These are phyloP conservation scores for Perca flavescens DNA, from an alignment of 2,113 vertebrate genomes.

Conservation along the genomic window DNA sequence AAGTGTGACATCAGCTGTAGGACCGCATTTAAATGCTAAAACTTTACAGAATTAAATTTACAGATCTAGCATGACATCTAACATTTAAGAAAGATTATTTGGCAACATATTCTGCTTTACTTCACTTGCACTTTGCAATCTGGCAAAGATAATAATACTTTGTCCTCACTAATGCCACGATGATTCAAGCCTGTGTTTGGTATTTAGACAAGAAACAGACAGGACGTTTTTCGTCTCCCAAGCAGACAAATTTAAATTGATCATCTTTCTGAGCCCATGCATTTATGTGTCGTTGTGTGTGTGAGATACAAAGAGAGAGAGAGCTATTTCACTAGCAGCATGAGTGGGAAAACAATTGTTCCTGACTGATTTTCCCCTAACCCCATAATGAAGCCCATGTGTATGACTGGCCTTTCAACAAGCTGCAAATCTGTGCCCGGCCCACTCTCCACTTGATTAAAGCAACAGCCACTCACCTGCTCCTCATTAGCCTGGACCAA, in stretches of 20 bases:
- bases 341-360: slow-evolving; percentile 88
- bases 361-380: slow-evolving; percentile 86
- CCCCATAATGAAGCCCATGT: slow-evolving; percentile 87
- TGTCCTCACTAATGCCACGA: slow-evolving; percentile 26
- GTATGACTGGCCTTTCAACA: slow-evolving; percentile 84
- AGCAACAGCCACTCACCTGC: slow-evolving; percentile 85
- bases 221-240: slow-evolving; percentile 15
- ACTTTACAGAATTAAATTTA: not conserved
- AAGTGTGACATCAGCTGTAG: not conserved
- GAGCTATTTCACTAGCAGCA: slow-evolving; percentile 76
- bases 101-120: slow-evolving; percentile 1
- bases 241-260: slow-evolving; percentile 63
- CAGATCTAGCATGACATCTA: not conserved
- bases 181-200: slow-evolving; percentile 16
- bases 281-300: slow-evolving; percentile 27
- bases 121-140: slow-evolving; percentile 20
- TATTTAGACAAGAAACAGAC: slow-evolving; percentile 20
- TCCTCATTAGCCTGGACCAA: slow-evolving; percentile 83
- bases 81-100: slow-evolving; percentile 3
- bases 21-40: not conserved
- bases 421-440: slow-evolving; percentile 83
- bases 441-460: slow-evolving; percentile 86
- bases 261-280: slow-evolving; percentile 50
- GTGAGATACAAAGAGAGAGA: slow-evolving; percentile 35
- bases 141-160: slow-evolving; percentile 15